Evolutionary conservation across 2,797 vertebrate species (phyloP).

Genomic region (Ctenopoma multispine): DNA sequence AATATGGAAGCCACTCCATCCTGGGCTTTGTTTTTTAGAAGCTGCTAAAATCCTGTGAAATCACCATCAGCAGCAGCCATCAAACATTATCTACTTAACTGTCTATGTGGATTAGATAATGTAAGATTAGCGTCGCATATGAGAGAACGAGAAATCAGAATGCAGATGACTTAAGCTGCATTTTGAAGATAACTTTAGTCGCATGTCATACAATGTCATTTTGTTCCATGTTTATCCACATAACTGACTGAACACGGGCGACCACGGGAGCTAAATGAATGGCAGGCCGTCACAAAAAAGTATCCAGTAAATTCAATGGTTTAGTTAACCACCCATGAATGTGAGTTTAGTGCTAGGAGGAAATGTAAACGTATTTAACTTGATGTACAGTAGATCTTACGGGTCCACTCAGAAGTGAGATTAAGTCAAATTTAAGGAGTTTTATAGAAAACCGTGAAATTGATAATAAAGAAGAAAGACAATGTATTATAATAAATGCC

Average conservation of each 20-base stretch:
- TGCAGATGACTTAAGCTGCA: background rate
- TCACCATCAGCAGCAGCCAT: background rate
- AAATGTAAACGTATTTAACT: background rate
- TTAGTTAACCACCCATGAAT: constrained; percentile 20
- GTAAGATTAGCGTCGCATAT: background rate
- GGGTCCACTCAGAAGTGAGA: constrained; percentile 1
- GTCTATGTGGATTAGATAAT: background rate
- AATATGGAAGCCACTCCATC: background rate
- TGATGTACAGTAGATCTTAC: constrained; percentile 15
- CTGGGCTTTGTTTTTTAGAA: constrained; percentile 26
- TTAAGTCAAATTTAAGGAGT: background rate
- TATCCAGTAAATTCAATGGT: background rate
- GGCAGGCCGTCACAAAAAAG: constrained; percentile 8
- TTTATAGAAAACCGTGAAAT: background rate
- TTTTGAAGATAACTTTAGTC: constrained; percentile 3
- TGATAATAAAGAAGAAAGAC: background rate
- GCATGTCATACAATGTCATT: no score
- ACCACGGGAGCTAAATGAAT: constrained; percentile 1
- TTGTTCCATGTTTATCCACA: background rate
- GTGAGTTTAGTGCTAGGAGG: background rate
- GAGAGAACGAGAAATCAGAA: background rate
- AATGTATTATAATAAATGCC: background rate
- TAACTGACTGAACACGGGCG: background rate
- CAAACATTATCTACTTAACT: background rate
- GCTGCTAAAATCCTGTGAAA: constrained; percentile 14